A percentile compares a stretch with the other conserved stretches of the same genome.
Conservation (phyloP, 2,888 invertebrate species). For the Eueremaeus valkanovi region DNA sequence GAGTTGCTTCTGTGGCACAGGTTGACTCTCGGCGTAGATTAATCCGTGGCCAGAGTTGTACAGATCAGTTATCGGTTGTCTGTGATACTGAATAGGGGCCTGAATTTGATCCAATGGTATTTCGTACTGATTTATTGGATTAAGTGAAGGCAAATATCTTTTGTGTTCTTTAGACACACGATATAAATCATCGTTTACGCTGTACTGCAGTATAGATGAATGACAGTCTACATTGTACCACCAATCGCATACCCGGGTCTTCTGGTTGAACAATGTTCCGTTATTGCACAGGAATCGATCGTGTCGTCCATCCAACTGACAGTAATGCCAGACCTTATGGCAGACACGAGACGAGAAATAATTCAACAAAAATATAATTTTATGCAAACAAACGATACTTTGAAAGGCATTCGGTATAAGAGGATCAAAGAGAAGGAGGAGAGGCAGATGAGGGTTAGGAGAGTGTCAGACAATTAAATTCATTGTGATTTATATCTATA, state of each 20-base stretch:
- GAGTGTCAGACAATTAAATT: not conserved
- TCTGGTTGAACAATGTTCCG: constrained; percentile 46
- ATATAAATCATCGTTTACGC: constrained; percentile 37
- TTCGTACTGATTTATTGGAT: not conserved
- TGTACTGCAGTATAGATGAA: constrained; percentile 15
- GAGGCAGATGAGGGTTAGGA: too few relatives aligned
- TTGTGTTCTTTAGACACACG: not conserved
- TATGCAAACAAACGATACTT: not conserved
- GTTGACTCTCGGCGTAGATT: not conserved
- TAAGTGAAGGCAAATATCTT: not conserved
- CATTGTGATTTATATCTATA: not conserved
- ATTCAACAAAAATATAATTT: not conserved
- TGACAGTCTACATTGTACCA: constrained; percentile 43
- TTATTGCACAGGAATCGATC: constrained; percentile 42
- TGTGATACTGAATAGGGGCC: not conserved
- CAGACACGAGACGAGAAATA: not conserved
- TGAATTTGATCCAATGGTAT: not conserved
- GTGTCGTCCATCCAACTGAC: constrained; percentile 47
- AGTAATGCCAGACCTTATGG: constrained; percentile 46
- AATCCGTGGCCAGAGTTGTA: constrained; percentile 1
- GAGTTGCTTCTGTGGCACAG: not conserved
- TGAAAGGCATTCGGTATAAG: too few relatives aligned
- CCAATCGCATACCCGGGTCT: constrained; percentile 46
- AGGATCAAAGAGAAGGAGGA: too few relatives aligned
- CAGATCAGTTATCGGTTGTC: not conserved